These are phyloP conservation scores for Chelon auratus DNA, from an alignment of 2,797 vertebrate genomes.

Conservation along the genomic window DNA sequence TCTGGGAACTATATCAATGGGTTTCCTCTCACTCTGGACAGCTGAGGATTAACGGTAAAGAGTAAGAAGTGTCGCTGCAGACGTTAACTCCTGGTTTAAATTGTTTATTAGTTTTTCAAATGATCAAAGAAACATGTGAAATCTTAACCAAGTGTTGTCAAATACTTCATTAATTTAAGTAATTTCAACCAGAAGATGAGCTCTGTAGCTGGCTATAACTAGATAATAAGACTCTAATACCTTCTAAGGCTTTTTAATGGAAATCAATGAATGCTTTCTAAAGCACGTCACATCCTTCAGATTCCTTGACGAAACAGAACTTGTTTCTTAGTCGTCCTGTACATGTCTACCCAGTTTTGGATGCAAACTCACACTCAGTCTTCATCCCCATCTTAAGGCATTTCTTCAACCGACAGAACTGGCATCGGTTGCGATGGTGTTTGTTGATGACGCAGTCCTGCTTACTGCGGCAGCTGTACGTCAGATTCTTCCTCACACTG, in stretches of 20 bases:
- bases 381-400: constrained; percentile 99
- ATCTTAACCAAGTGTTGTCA: too few species aligned
- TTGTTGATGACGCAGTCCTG: constrained; percentile 99
- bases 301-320: too few species aligned
- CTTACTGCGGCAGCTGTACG: constrained; percentile 97
- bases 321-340: background rate
- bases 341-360: background rate
- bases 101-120: background rate
- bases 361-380: constrained; percentile 94
- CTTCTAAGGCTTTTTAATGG: too few species aligned
- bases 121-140: background rate
- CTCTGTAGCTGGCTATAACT: too few species aligned
- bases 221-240: too few species aligned
- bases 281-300: too few species aligned
- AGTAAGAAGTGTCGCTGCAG: background rate
- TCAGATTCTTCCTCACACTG: constrained; percentile 96
- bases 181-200: too few species aligned
- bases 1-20: constrained; percentile 93
- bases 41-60: constrained; percentile 78
- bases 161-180: too few species aligned
- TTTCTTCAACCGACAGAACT: constrained; percentile 96
- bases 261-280: too few species aligned
- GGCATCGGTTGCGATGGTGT: constrained; percentile 98
- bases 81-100: background rate
- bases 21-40: constrained; percentile 98